Evolutionary conservation across 2,797 vertebrate genomes (phyloP), one percentile per base, ranked within the genome.

Genomic region (Muraenolepis orangiensis): DNA sequence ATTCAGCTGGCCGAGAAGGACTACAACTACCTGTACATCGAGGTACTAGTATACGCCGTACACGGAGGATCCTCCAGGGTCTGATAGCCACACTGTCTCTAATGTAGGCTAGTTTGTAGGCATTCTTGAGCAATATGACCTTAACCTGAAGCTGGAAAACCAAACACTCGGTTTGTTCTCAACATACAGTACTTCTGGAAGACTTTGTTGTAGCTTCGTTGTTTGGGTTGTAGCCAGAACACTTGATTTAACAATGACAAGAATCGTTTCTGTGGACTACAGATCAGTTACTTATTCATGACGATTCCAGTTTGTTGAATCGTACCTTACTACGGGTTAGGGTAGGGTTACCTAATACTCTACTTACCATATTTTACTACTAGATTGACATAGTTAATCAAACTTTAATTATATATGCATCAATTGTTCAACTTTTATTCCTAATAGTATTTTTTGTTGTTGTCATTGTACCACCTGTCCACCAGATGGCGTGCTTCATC

Each of bases 21-120:
- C 40, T 98, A 98, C 80, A 98, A 98, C 90, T 99, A 99, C 86
- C 94, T 98, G 89, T 98, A 98, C 87, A 98, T 98, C 23, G 96
- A 99, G 95, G 98, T 98, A 81, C 88, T n/a, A n/a, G n/a, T n/a
- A n/a, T n/a, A n/a, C n/a, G n/a, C n/a, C n/a, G n/a, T n/a, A n/a
- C n/a, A n/a, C n/a, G n/a, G n/a, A n/a, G n/a, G n/a, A n/a, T n/a
- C n/a, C n/a, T n/a, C n/a, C 18, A 6, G 46, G 46, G 46, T 51
- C n/a, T 51, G 20, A 51, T 51, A 51, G 20, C 46, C 46, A 18
- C 18, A 4, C 20, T 51, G 46, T 51, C 40, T 46, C 2, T 42
- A 42, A 13, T 42, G 13, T n/a, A 7, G 40, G n/a, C n/a, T n/a
- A n/a, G n/a, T n/a, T 16, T 14, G 40, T 42, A 42, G 46, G 20